Base-by-base conservation (phyloP, 2,888 invertebrate species). In the Acleris sparsana region DNA sequence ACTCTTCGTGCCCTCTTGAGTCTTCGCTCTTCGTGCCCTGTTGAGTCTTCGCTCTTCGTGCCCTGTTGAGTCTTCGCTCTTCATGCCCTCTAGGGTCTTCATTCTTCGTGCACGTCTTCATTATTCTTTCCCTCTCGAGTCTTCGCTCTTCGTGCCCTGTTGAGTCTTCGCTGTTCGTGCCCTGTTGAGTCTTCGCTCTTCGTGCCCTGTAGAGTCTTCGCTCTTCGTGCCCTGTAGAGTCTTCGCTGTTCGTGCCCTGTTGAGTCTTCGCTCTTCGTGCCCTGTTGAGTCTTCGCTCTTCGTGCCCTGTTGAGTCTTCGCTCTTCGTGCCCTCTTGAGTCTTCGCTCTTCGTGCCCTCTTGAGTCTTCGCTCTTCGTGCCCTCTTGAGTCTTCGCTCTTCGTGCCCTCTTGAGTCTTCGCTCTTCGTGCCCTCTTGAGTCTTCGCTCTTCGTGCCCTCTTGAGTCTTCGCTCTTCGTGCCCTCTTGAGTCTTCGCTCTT, bases 311-410 rank as follows among this genome's bases (percentile, higher is more conserved):
- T 6, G 52, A 33, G 39, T 33, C 20, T 20, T 70, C 68, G 44
- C 51, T 60, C 53, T 55, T 63, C 55, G 46, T 51, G 43, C 20
- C 33, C 33, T 5, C 1, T 39, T 20, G 43, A 46, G 53, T 44
- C 48, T 57, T 62, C 53, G 56, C 57, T 48, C 48, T 48, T 48
- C 48, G n/a, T 43, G 48, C n/a, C n/a, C n/a, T n/a, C n/a, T n/a
- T n/a, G n/a, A 20, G 16, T 64, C 68, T 68, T 72, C 63, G 4
- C 44, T 62, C 63, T 70, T 73, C 59, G n/a, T 3, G 20, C n/a
- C n/a, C n/a, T n/a, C n/a, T n/a, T n/a, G n/a, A n/a, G n/a, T n/a
- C n/a, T n/a, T n/a, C n/a, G n/a, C n/a, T n/a, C 3, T 20, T 20
- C 20, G 20, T 18, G 18, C 43, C 51, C 46, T 57, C 25, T 20